These are phyloP conservation scores for Metopolophium dirhodum DNA, from an alignment of 1,140 invertebrate species.

Conservation along the genomic window DNA sequence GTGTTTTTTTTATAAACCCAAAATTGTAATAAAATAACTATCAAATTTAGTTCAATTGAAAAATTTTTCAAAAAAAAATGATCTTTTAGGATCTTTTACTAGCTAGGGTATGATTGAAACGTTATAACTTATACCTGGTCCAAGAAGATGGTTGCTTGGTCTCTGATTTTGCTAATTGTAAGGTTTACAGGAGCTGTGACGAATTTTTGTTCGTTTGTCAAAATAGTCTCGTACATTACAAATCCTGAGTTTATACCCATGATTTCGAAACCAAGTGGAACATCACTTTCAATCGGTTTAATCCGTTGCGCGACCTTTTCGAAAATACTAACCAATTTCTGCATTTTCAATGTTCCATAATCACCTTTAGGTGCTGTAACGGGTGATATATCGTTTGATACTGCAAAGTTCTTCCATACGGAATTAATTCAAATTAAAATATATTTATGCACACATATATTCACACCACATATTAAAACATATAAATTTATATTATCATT, in stretches of 20 bases:
- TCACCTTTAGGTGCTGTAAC: conserved; percentile 24
- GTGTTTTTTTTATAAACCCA: no score
- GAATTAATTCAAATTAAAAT: neutral
- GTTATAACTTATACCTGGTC: neutral
- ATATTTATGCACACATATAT: no score
- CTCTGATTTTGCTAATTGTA: neutral
- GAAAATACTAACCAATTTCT: neutral
- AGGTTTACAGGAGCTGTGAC: conserved; percentile 64
- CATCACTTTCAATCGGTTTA: neutral
- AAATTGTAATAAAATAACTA: no score
- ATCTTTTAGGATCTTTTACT: no score
- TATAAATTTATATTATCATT: neutral
- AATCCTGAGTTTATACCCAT: conserved; percentile 21
- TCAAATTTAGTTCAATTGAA: no score
- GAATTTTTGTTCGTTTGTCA: conserved; percentile 21
- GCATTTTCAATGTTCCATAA: conserved; percentile 28
- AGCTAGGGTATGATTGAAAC: no score
- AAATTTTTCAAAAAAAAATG: no score
- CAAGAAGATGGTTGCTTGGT: conserved; percentile 22
- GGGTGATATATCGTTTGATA: conserved; percentile 61
- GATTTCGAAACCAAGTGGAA: conserved; percentile 14
- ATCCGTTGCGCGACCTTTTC: conserved; percentile 24
- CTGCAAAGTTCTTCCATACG: conserved; percentile 64
- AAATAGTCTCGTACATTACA: conserved; percentile 48
- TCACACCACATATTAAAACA: no score